These are phyloP conservation scores for Tragelaphus strepsiceros DNA, from an alignment of 2,113 vertebrate genomes.

Conservation along the genomic window DNA sequence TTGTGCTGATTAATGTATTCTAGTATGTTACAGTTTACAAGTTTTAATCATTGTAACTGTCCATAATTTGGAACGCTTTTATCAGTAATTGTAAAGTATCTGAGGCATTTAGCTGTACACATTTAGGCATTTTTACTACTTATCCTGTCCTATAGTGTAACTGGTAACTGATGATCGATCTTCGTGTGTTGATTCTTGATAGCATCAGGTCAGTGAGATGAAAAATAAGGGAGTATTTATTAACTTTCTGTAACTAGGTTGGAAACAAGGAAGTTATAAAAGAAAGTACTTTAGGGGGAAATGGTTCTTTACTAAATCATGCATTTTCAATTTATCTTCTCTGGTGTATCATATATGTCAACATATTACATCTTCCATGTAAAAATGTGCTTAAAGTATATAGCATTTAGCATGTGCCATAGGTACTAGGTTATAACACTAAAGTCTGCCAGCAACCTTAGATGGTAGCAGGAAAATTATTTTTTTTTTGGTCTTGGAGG, in stretches of 20 bases:
- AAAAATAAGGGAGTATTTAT: background rate
- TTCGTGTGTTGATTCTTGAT: background rate
- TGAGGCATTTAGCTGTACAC: background rate
- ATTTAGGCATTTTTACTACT: background rate
- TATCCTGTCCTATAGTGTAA: background rate
- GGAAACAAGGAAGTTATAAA: background rate
- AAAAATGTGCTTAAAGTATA: conserved; percentile 7
- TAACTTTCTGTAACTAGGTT: background rate
- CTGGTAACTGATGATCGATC: background rate
- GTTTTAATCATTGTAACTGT: conserved; percentile 25
- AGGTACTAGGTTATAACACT: conserved; percentile 30
- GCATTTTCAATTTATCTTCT: background rate
- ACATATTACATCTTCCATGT: background rate
- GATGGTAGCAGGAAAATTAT: conserved; percentile 35
- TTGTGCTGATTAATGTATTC: conserved; percentile 20
- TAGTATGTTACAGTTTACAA: conserved; percentile 14
- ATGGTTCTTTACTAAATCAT: background rate
- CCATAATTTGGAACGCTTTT: conserved; percentile 48
- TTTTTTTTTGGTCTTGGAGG: background rate
- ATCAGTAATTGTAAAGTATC: conserved; percentile 43
- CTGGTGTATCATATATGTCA: background rate
- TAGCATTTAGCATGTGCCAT: background rate
- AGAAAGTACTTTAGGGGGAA: background rate
- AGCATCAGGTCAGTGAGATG: background rate
- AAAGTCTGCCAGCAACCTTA: conserved; percentile 30